Base-by-base conservation (phyloP, 2,113 vertebrate species). In the Montifringilla adamsi region DNA sequence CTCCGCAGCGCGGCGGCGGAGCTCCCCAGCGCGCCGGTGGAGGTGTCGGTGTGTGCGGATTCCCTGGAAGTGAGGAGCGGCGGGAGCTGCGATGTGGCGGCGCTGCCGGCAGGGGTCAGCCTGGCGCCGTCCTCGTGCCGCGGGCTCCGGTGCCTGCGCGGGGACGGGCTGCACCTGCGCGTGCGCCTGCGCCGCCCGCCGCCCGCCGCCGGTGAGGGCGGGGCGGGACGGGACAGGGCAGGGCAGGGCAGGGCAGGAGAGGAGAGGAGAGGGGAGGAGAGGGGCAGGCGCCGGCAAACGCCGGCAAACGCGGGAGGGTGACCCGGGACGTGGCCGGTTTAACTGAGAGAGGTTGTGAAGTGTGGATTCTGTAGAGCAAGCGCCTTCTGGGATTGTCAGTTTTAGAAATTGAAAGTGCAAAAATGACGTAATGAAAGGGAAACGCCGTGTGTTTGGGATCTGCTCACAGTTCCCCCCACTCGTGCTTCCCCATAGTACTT, bases 91-190 rank as follows among this genome's bases (percentile, higher is more conserved):
- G 89, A 90, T 12, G 95, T 91, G 55, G 52, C 98, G 60, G 23
- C 18, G 37, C 90, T 99, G 60, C 98, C 99, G 72, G 83, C 97
- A 97, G 98, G 97, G 96, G 98, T 99, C 97, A 96, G 97, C 53
- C 97, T 99, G 35, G 94, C 91, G 27, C 98, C 98, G 67, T 97
- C 98, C 12, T 98, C 98, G 22, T 98, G 98, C 86, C 87, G 98
- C 13, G 98, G 97, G 20, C 98, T 98, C 14, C 95, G 93, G 17
- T 97, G 85, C 1, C 86, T 98, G 12, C 47, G 87, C 22, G 98
- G 91, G 6, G 98, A 98, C 8, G 99, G 98, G 24, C 96, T 99
- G 62, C 98, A 99, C 84, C 96, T 99, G 96, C 96, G 98, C n/a
- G 37, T 99, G 88, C 98, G 97, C 37, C 94, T 98, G 5, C 80